These are phyloP conservation scores for Brachionus sp. DNA, from an alignment of 1,140 invertebrate genomes.

Conservation along the genomic window DNA sequence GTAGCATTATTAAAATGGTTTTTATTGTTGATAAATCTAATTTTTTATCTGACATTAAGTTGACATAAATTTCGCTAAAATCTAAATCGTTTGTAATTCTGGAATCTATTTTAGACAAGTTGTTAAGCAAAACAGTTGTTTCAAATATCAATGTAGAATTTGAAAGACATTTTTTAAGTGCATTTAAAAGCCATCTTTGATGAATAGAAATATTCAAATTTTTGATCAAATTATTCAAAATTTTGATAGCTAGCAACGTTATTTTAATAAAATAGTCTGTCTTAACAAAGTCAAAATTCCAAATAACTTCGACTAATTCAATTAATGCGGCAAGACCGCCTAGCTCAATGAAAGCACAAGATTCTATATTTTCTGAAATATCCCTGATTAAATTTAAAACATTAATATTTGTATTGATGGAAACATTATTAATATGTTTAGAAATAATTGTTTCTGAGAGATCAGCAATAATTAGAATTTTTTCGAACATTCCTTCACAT, in stretches of 20 bases:
- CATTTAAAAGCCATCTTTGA: not conserved
- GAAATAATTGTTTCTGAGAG: not conserved
- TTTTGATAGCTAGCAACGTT: not conserved
- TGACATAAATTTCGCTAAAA: not conserved
- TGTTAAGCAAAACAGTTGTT: not conserved
- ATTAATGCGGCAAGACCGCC: not conserved
- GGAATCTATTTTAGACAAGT: not conserved
- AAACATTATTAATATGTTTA: not conserved
- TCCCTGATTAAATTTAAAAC: not conserved
- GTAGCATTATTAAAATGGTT: not conserved
- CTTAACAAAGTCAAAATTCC: not conserved
- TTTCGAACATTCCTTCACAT: not conserved
- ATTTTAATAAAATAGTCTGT: not conserved
- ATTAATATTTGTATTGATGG: not conserved
- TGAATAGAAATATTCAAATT: not conserved
- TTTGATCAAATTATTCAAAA: not conserved
- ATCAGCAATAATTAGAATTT: not conserved
- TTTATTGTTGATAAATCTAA: not conserved
- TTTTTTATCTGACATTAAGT: not conserved
- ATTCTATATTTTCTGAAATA: not conserved
- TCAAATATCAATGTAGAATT: not conserved
- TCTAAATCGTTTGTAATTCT: not conserved
- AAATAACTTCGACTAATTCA: conserved; percentile 24
- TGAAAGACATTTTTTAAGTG: not conserved
- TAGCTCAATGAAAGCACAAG: not conserved